Percentiles rank a stretch among this genome's conserved stretches.
Conservation (phyloP, 2,113 vertebrate species). For the Danionella cerebrum region DNA sequence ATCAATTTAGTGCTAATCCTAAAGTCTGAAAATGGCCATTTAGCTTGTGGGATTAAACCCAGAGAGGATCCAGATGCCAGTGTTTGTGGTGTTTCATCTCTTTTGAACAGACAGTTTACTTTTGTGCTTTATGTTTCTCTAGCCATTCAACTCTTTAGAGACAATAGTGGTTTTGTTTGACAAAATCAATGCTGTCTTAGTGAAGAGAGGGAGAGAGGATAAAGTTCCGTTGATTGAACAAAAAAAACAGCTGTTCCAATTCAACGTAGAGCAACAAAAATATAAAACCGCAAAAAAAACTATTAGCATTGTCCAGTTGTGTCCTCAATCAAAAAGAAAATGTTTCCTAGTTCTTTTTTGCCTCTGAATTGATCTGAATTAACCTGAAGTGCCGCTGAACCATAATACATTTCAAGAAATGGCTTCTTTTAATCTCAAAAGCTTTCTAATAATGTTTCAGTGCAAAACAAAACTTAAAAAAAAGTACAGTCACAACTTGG, state of each 20-base stretch:
- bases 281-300: no score
- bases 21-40: constrained; percentile 39
- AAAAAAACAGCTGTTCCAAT: constrained; percentile 27
- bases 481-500: no score
- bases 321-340: no score
- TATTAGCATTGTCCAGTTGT: no score
- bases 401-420: no score
- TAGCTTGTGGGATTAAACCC: constrained; percentile 36
- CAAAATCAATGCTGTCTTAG: constrained; percentile 30
- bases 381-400: no score
- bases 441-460: no score
- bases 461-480: no score
- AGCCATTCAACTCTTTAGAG: constrained; percentile 20
- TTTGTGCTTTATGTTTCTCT: constrained; percentile 22
- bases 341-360: no score
- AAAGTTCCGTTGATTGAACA: constrained; percentile 6
- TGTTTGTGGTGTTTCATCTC: constrained; percentile 30
- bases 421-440: no score
- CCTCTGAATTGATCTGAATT: no score
- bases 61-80: constrained; percentile 28
- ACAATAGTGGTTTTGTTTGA: constrained; percentile 30
- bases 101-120: constrained; percentile 28
- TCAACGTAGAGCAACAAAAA: not conserved
- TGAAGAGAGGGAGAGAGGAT: constrained; percentile 1
- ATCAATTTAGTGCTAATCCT: constrained; percentile 40